These are phyloP conservation scores for Gila robusta DNA, from an alignment of 2,797 vertebrate genomes.

Conservation along the genomic window DNA sequence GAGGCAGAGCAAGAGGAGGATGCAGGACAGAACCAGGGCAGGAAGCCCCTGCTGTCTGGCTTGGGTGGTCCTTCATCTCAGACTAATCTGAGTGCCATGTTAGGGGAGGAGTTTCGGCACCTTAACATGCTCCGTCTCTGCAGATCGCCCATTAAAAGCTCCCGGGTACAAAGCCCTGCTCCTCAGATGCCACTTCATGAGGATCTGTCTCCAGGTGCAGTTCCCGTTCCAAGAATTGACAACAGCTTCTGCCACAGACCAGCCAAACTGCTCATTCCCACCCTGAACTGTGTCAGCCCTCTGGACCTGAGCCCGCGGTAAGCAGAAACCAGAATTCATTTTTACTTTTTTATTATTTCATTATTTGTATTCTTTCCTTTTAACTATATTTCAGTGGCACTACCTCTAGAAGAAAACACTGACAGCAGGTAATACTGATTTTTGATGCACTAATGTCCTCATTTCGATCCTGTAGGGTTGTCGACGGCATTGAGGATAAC, in stretches of 20 bases:
- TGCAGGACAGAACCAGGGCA: conserved; percentile 63
- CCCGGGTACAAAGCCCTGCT: conserved; percentile 75
- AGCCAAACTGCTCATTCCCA: conserved; percentile 86
- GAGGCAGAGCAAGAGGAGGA: conserved; percentile 78
- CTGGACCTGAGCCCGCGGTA: conserved; percentile 93
- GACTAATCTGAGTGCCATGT: conserved; percentile 81
- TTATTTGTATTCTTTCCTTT: not conserved
- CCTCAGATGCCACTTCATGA: conserved; percentile 69
- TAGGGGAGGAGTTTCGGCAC: conserved; percentile 86
- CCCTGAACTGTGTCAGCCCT: conserved; percentile 81
- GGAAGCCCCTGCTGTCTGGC: conserved; percentile 80
- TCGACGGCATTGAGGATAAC: conserved; percentile 93
- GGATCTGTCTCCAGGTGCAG: conserved; percentile 55
- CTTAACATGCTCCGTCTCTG: conserved; percentile 79
- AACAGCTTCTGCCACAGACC: conserved; percentile 71
- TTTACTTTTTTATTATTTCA: not conserved
- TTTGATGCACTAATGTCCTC: not conserved
- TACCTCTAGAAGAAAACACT: not conserved
- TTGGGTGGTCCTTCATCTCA: conserved; percentile 77
- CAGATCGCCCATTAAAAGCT: conserved; percentile 79
- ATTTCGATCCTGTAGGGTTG: conserved; percentile 79
- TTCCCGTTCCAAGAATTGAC: conserved; percentile 56
- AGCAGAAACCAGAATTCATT: not conserved
- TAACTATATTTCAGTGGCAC: not conserved
- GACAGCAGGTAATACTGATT: not conserved